Base-by-base conservation (phyloP, 2,888 invertebrate species). In the Chaitophorus viminalis region DNA sequence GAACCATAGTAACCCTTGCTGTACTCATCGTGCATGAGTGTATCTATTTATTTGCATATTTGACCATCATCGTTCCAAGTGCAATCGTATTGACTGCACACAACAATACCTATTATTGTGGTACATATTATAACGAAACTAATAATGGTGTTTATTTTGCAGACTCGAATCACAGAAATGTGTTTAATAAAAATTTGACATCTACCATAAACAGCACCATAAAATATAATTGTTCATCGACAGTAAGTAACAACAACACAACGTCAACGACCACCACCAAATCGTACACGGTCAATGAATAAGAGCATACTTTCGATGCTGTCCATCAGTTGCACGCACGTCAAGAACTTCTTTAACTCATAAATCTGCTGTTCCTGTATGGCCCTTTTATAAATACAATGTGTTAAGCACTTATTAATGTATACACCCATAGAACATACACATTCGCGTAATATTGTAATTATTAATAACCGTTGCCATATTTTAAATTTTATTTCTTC, bases 151-250 rank as follows among this genome's bases (percentile, higher is more conserved):
- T 76, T 52, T 72, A 5, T 78, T 77, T 72, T 72, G 31, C 31
- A 81, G 87, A 60, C 60, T 75, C 5, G 81, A 87, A 81, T 79
- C 87, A 81, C 87, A 87, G 74, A 79, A 87, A 87, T 87, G 87
- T 33, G 79, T 81, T 54, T 87, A 87, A 81, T 18, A 85, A 77
- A 85, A 77, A 18, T 6, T 29, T 54, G 0, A 65, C n/a, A 18
- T 31, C 74, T 5, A 46, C 81, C 11, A 39, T 29, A 36, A 72
- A 81, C 39, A 81, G 46, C 60, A 75, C 87, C 0, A 31, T 87
- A 0, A 87, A 81, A 39, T 87, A 74, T 60, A 87, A 81, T 52
- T 81, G 87, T 3, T 87, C 81, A 18, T 79, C 87, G 0, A 87
- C 79, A 17, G 65, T 87, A 79, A 81, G 72, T 25, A 76, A 65